Evolutionary conservation across 2,113 vertebrate species (phyloP).

Genomic region (Eptesicus fuscus): DNA sequence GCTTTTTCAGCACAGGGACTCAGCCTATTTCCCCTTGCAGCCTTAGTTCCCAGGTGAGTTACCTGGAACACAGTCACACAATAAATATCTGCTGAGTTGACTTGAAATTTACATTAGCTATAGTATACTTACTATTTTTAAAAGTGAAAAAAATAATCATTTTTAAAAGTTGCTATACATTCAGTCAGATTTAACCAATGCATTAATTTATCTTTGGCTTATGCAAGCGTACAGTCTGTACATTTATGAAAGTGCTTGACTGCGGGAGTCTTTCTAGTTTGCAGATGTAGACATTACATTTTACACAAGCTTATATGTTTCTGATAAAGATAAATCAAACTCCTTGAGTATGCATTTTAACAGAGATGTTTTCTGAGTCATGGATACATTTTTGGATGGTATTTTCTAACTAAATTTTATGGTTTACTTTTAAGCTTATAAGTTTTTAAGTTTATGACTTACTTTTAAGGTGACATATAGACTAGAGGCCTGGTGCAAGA

Average conservation of each 20-base stretch:
- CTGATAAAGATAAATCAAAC: neutral
- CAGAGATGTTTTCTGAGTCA: neutral
- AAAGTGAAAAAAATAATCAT: neutral
- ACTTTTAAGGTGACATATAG: neutral
- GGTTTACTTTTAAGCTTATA: neutral
- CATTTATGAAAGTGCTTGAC: neutral
- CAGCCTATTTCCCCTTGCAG: neutral
- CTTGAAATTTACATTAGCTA: neutral
- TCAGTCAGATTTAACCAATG: neutral
- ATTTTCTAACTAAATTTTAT: conserved; percentile 19
- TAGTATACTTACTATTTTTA: conserved; percentile 50
- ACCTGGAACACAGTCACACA: neutral
- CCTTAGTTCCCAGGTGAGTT: neutral
- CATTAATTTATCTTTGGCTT: neutral
- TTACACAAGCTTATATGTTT: conserved; percentile 51
- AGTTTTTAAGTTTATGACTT: conserved; percentile 3
- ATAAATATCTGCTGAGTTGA: neutral
- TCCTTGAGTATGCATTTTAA: neutral
- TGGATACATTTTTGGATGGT: neutral
- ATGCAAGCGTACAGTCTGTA: neutral
- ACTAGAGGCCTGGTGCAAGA: too few relatives aligned
- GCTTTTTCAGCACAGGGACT: neutral
- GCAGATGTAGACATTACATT: conserved; percentile 39
- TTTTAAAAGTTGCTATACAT: neutral
- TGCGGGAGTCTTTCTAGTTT: neutral